A percentile compares a stretch with the other conserved stretches of the same genome.
phyloP scores from a whole-genome alignment of 2,888 invertebrate species.

The Ichneumoninae sp. region DNA sequence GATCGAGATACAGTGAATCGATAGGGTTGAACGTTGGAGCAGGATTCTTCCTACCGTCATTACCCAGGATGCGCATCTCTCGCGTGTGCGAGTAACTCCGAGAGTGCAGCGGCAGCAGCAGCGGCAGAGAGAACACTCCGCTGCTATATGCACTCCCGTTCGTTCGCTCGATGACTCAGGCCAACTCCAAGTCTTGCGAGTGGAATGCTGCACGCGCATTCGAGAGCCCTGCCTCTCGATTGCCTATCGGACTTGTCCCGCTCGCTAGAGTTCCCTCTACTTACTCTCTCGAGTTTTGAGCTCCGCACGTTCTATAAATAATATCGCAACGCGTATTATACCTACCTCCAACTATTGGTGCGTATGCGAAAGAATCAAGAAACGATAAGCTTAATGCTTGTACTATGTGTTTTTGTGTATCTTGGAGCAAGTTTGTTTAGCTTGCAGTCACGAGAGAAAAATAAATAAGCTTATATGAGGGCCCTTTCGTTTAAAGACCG shows the following conservation, averaged over 20 bases:
- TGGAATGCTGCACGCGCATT: conserved; percentile 75
- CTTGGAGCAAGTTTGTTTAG: conserved; percentile 24
- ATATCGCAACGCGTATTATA: conserved; percentile 55
- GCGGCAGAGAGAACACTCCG: conserved; percentile 5
- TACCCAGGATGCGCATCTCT: conserved; percentile 1
- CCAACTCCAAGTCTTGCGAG: conserved; percentile 35
- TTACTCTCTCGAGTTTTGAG: conserved; percentile 16
- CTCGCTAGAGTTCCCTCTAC: conserved; percentile 41
- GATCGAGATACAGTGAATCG: neutral
- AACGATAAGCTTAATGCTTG: conserved; percentile 51
- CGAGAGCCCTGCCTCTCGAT: conserved; percentile 76
- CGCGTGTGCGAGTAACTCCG: neutral
- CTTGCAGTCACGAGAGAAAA: neutral
- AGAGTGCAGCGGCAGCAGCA: conserved; percentile 8
- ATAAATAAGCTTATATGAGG: neutral
- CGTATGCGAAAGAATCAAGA: conserved; percentile 54
- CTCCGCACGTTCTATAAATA: conserved; percentile 60
- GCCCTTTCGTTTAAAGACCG: neutral
- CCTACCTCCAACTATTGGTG: conserved; percentile 27
- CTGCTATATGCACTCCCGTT: conserved; percentile 25
- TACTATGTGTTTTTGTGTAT: neutral
- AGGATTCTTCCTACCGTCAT: conserved; percentile 13
- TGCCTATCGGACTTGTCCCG: conserved; percentile 76
- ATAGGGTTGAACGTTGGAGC: neutral
- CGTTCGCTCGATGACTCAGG: conserved; percentile 74